Evolutionary conservation across 2,888 invertebrate genomes (phyloP).

Genomic region (Euplexia lucipara): DNA sequence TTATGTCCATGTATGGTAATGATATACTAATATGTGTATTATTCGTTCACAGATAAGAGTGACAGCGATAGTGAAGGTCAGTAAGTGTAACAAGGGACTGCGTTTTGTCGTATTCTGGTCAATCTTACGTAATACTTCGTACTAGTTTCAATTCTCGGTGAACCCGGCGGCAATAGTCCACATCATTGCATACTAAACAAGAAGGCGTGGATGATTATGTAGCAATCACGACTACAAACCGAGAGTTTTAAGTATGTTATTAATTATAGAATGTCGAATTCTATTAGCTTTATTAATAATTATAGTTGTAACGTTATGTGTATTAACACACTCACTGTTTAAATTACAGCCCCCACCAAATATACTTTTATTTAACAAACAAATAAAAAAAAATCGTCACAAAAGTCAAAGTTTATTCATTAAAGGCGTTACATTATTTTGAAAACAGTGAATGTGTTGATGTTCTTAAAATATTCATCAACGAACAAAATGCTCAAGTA

Average conservation of each 20-base stretch:
- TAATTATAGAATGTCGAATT: conserved; percentile 81
- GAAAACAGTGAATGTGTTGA: conserved; percentile 90
- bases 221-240: conserved; percentile 47
- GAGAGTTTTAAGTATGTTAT: conserved; percentile 64
- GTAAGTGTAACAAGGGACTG: conserved; percentile 89
- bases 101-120: conserved; percentile 90
- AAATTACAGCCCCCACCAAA: conserved; percentile 86
- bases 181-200: conserved; percentile 52
- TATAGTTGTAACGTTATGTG: conserved; percentile 76
- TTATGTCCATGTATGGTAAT: no score
- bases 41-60: conserved; percentile 95
- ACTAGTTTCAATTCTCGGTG: conserved; percentile 85
- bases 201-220: conserved; percentile 24
- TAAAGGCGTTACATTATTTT: conserved; percentile 61
- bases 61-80: conserved; percentile 98
- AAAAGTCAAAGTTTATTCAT: conserved; percentile 65
- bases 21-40: conserved; percentile 55
- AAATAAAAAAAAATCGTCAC: conserved; percentile 72
- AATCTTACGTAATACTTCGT: conserved; percentile 88
- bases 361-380: conserved; percentile 73
- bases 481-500: conserved; percentile 89
- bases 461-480: conserved; percentile 82
- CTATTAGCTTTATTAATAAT: conserved; percentile 85
- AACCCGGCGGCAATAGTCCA: conserved; percentile 57
- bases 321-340: conserved; percentile 91